Conservation (phyloP, 1,140 invertebrate genomes). For the Oreohelix idahoensis region DNA sequence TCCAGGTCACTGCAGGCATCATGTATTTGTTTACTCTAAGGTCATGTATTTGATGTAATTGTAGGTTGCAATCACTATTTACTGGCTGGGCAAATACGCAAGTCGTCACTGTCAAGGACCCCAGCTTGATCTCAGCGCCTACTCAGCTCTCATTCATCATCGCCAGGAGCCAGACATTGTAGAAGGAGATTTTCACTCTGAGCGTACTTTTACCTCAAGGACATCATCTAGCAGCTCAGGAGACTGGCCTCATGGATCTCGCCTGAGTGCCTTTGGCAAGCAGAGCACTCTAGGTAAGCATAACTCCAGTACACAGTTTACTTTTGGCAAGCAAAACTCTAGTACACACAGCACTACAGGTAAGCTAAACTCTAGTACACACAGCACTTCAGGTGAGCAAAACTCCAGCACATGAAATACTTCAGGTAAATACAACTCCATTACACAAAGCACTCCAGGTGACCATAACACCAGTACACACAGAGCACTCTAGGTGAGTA, state of each 20-base stretch:
- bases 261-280: not conserved
- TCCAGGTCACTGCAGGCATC: too few relatives aligned
- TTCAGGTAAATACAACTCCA: too few relatives aligned
- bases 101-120: slow-evolving; percentile 56
- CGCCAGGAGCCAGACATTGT: slow-evolving; percentile 55
- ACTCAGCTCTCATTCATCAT: slow-evolving; percentile 61
- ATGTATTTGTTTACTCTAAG: too few relatives aligned
- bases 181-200: slow-evolving; percentile 47
- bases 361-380: too few relatives aligned
- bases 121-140: slow-evolving; percentile 66
- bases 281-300: not conserved
- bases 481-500: too few relatives aligned
- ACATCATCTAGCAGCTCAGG: slow-evolving; percentile 39
- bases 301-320: too few relatives aligned
- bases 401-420: too few relatives aligned
- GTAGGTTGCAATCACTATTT: slow-evolving; percentile 69
- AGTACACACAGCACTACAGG: too few relatives aligned
- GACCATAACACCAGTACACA: too few relatives aligned
- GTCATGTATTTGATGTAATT: not conserved
- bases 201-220: not conserved
- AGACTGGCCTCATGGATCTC: slow-evolving; percentile 39
- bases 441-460: too few relatives aligned
- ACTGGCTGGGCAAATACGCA: slow-evolving; percentile 64
- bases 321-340: too few relatives aligned
- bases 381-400: too few relatives aligned